Base-by-base conservation (phyloP, 2,113 vertebrate genomes). In the Arenaria interpres region DNA sequence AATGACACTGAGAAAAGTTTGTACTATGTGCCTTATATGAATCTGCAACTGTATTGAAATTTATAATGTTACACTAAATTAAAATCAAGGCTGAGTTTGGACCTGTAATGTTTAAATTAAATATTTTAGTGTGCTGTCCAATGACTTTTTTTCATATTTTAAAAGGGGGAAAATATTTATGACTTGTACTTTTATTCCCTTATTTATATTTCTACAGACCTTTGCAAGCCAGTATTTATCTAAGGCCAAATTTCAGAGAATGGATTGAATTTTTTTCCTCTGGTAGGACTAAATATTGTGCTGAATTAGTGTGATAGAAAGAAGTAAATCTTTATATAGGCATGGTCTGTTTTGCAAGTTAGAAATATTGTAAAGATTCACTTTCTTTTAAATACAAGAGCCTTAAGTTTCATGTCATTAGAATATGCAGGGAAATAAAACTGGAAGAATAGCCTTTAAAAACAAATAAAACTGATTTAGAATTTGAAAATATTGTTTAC, bases 401-500 rank as follows among this genome's bases (percentile, higher is more conserved):
- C 4, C 25, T 43, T 89, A 77, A 10, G 43, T 71, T 81, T 50
- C 3, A 1, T 32, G 13, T 32, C 46, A 79, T 41, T 74, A 72
- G 18, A 73, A 68, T n/a, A 72, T 25, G 12, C 21, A 68, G 17
- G 30, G 10, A 83, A 82, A 68, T 37, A 90, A 71, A 74, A 32
- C 2, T 50, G 10, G 12, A 88, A 51, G 12, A 56, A 0, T 35
- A 32, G 6, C 0, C 66, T 85, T 54, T 39, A 2, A 27, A 85
- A 78, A n/a, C 4, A 37, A 8, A 45, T 39, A 39, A 39, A 39
- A 66, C 3, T 7, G 5, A 78, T 27, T 33, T 22, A 78, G 18
- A 72, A 50, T 78, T 85, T 59, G 6, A 60, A 78, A 82, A 17
- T 9, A 68, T 13, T 57, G 10, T 48, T 90, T 54, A 81, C 12